phyloP scores from a whole-genome alignment of 2,888 invertebrate genomes.

The Erebia ligea region DNA sequence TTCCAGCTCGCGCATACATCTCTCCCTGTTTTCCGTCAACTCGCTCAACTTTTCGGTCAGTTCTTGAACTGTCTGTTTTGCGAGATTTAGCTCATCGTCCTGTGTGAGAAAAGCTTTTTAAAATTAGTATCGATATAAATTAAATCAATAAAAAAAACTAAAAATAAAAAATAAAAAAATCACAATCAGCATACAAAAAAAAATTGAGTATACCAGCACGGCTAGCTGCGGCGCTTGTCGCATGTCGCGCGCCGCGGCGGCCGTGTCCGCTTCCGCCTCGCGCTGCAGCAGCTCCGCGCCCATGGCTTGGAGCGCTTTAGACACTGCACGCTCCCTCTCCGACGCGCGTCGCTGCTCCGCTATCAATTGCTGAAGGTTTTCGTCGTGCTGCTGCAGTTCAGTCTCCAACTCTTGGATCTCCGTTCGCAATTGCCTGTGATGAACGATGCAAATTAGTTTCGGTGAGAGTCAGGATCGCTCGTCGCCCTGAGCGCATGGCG shows the following conservation, averaged over 20 bases:
- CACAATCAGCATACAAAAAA: too few species aligned
- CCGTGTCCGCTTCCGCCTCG: constrained; percentile 53
- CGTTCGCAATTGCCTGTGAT: constrained; percentile 2
- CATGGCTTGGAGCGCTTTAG: constrained; percentile 52
- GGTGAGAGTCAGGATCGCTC: not conserved
- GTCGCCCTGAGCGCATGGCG: not conserved
- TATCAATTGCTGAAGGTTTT: constrained; percentile 70
- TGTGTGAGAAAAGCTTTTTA: not conserved
- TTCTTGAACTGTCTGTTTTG: not conserved
- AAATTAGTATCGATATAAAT: too few species aligned
- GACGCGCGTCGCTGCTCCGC: constrained; percentile 86
- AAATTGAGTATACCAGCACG: too few species aligned
- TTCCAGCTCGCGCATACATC: constrained; percentile 50
- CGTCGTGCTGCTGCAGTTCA: not conserved
- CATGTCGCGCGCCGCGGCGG: constrained; percentile 54
- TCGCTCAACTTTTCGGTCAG: not conserved
- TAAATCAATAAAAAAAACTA: too few species aligned
- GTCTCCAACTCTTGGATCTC: constrained; percentile 6
- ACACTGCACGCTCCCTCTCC: constrained; percentile 50
- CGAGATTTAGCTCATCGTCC: constrained; percentile 10
- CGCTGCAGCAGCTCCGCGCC: constrained; percentile 45
- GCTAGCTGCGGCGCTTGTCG: constrained; percentile 56
- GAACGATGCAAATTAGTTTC: not conserved
- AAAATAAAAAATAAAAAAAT: too few species aligned
- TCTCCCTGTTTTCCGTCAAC: not conserved